Evolutionary conservation across 2,797 vertebrate genomes (phyloP).

Genomic region (Nasua narica): DNA sequence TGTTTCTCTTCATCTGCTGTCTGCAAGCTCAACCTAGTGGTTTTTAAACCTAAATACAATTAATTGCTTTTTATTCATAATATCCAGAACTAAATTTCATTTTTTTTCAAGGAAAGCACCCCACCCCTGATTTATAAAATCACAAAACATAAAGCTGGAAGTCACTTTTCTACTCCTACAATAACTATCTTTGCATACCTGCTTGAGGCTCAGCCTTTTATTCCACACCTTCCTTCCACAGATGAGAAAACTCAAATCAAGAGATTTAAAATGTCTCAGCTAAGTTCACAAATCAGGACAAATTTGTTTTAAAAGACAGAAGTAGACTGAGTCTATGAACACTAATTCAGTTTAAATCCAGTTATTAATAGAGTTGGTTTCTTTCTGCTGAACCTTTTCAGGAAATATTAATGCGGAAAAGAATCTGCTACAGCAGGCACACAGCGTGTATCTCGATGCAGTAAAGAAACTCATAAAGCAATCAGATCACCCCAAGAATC

Average conservation of each 20-base stretch:
- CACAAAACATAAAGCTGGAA: constrained; percentile 29
- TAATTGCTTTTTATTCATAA: constrained; percentile 1
- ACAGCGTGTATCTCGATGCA: neutral
- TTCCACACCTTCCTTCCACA: neutral
- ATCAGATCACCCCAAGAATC: neutral
- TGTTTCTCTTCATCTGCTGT: neutral
- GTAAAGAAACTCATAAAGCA: neutral
- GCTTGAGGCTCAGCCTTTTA: neutral
- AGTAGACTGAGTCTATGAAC: neutral
- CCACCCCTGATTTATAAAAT: neutral
- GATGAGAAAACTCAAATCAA: constrained; percentile 12
- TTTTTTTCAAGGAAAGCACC: neutral
- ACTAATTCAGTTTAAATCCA: constrained; percentile 19
- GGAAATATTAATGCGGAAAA: neutral
- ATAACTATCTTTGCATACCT: neutral
- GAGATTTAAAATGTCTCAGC: neutral
- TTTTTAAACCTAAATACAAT: neutral
- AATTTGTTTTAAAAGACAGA: constrained; percentile 23
- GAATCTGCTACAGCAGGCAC: neutral
- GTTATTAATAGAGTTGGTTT: neutral
- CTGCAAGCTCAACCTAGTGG: neutral
- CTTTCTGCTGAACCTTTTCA: neutral
- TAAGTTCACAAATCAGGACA: constrained; percentile 23
- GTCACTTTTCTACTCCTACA: neutral
- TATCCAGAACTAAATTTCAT: neutral